A percentile compares a stretch with the other conserved stretches of the same genome.
These are phyloP conservation scores for Oncorhynchus nerka DNA, from an alignment of 2,113 vertebrate genomes.

Conservation along the genomic window DNA sequence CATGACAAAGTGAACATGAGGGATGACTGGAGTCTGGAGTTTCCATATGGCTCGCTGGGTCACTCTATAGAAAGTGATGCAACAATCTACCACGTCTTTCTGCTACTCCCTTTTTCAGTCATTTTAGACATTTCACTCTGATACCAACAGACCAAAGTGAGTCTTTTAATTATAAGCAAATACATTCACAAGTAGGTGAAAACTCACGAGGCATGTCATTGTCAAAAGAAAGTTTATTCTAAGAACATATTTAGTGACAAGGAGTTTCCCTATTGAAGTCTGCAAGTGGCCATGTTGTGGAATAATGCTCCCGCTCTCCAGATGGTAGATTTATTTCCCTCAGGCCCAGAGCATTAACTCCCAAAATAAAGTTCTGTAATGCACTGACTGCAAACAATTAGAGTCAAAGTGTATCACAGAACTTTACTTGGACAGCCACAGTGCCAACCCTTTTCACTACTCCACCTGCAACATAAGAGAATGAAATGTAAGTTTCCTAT, in stretches of 20 bases:
- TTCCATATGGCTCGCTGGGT: slow-evolving; percentile 60
- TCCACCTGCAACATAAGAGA: slow-evolving; percentile 56
- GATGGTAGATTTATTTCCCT: slow-evolving; percentile 51
- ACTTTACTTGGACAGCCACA: slow-evolving; percentile 82
- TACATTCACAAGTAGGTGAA: not conserved
- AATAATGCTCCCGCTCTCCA: slow-evolving; percentile 41
- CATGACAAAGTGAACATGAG: slow-evolving; percentile 30
- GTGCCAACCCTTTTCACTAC: slow-evolving; percentile 54
- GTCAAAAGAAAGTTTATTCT: slow-evolving; percentile 45
- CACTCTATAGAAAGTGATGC: slow-evolving; percentile 31
- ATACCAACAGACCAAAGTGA: slow-evolving; percentile 14
- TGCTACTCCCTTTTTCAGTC: not conserved
- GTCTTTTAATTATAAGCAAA: not conserved
- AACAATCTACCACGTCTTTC: too few species aligned
- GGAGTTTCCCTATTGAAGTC: slow-evolving; percentile 1
- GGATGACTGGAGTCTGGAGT: slow-evolving; percentile 26
- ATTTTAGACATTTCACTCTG: not conserved
- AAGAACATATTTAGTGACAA: too few species aligned
- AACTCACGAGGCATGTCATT: not conserved
- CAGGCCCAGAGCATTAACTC: slow-evolving; percentile 67
- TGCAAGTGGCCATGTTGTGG: not conserved
- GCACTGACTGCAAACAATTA: slow-evolving; percentile 80
- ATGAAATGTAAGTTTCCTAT: slow-evolving; percentile 8
- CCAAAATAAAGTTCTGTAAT: slow-evolving; percentile 87
- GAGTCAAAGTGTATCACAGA: slow-evolving; percentile 83